Evolutionary conservation across 1,140 invertebrate species (phyloP), one percentile per base, ranked within the genome.

Genomic region (Acromyrmex echinatior): DNA sequence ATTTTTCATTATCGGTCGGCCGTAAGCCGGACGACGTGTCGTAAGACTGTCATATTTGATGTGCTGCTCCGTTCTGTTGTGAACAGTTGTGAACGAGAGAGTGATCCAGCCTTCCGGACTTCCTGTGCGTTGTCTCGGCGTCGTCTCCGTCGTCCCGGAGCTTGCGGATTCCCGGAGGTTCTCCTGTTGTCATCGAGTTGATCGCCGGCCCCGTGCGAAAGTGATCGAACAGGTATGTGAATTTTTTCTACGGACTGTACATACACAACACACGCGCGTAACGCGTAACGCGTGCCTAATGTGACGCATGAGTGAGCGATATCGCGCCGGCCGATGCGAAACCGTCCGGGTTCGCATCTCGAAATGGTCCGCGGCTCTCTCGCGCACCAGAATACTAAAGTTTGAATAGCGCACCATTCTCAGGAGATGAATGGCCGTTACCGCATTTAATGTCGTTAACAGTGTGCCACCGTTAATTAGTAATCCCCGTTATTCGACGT

Each of bases 371-470:
- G 14, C 68, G 3, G 16, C 4, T 28, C 18, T 39, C 56, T 58
- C 63, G 18, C 62, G 65, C 5, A 62, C 5, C 7, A 4, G 53
- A 70, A 63, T 25, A 18, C 18, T 16, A 21, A 71, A 53, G 12
- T 80, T 65, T 66, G 5, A 53, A 77, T 45, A n/a, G 51, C 21
- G 28, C 14, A 31, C 35, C 21, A n/a, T 81, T 58, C 79, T 81
- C 65, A 25, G 18, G n/a, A 84, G 73, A 63, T 63, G 28, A 53
- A 74, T 63, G 9, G 14, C 28, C 16, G 25, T 35, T 35, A 10
- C 7, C 14, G 56, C 70, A 35, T 39, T 74, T 63, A 76, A 62
- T 62, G n/a, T 45, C 56, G 39, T 62, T 74, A 84, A 63, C 70
- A 51, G 25, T 62, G 14, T 62, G 66, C 28, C 14, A 6, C 3